Percentiles rank a stretch among this genome's conserved stretches.
phyloP scores from a whole-genome alignment of 2,113 vertebrate genomes.

The Oryzias celebensis region DNA sequence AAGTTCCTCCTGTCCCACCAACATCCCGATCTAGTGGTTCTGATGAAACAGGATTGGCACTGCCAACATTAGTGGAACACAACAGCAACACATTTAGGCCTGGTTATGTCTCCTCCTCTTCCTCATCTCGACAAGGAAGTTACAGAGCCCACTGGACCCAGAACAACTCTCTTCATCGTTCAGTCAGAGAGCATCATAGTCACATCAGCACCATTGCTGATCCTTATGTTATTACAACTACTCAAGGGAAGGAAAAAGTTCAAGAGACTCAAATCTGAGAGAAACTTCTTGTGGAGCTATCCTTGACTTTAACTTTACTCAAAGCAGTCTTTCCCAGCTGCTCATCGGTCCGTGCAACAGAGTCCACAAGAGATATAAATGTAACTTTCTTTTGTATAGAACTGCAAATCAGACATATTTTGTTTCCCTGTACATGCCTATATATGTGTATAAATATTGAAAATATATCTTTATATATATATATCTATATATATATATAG shows the following conservation, averaged over 20 bases:
- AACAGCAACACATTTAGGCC: conserved; percentile 92
- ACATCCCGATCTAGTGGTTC: conserved; percentile 79
- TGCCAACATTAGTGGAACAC: conserved; percentile 88
- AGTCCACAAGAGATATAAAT: conserved; percentile 86
- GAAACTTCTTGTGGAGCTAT: conserved; percentile 60
- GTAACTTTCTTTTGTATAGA: conserved; percentile 91
- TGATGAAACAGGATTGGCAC: conserved; percentile 85
- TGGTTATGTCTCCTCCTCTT: conserved; percentile 81
- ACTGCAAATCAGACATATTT: conserved; percentile 87
- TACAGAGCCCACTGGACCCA: conserved; percentile 94
- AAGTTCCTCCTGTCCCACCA: conserved; percentile 82
- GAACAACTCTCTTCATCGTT: conserved; percentile 92
- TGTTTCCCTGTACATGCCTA: conserved; percentile 82
- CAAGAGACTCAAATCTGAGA: conserved; percentile 98
- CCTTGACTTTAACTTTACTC: conserved; percentile 54
- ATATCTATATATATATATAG: conserved; percentile 81
- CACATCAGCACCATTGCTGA: conserved; percentile 87
- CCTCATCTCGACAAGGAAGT: conserved; percentile 80
- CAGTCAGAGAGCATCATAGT: conserved; percentile 81
- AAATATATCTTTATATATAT: conserved; percentile 79
- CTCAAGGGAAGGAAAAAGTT: conserved; percentile 96
- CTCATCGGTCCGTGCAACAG: conserved; percentile 85
- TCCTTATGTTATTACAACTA: conserved; percentile 89
- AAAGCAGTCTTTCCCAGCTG: conserved; percentile 59
- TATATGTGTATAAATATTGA: conserved; percentile 82